Base-by-base conservation (phyloP, 2,888 invertebrate genomes). In the Eristalis tenax region DNA sequence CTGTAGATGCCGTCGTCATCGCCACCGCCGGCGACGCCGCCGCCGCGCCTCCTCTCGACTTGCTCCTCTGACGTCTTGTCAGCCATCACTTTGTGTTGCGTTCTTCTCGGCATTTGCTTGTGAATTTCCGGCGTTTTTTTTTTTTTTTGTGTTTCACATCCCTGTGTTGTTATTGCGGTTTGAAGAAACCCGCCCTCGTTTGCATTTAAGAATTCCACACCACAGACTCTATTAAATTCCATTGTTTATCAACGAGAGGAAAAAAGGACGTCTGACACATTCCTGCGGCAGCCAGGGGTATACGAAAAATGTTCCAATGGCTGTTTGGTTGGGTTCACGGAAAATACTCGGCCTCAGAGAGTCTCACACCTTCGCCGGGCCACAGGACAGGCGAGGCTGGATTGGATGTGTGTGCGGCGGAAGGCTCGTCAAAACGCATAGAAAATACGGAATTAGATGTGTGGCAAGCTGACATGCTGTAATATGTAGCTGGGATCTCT, bases 191-290 rank as follows among this genome's bases (percentile, higher is more conserved):
- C 26, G 15, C 59, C 50, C 64, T 65, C 66, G 68, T 76, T 76
- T 76, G 81, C 57, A 82, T 82, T 75, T 71, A 82, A 23, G 65
- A 76, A 82, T 82, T 82, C 76, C 71, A 76, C 76, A 76, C 76
- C 70, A 82, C 70, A 76, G 70, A 76, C 76, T 82, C 82, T 65
- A 82, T 82, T 82, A 82, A 82, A 82, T 82, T 82, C 82, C 82
- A 65, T 82, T 82, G 82, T 82, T 82, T 82, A 82, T 82, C 70
- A 76, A 64, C 64, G 32, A 56, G 56, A 56, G 38, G 50, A 69
- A 70, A 69, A 78, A 76, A 28, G 76, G 59, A 76, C 70, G 76
- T 70, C 76, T 82, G 76, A 70, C 76, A 82, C 82, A 82, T 82
- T 82, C 82, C 82, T 70, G 76, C 61, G 82, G 82, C 70, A 23